Conservation (phyloP, 2,797 vertebrate species). For the Pogonophryne albipinna region DNA sequence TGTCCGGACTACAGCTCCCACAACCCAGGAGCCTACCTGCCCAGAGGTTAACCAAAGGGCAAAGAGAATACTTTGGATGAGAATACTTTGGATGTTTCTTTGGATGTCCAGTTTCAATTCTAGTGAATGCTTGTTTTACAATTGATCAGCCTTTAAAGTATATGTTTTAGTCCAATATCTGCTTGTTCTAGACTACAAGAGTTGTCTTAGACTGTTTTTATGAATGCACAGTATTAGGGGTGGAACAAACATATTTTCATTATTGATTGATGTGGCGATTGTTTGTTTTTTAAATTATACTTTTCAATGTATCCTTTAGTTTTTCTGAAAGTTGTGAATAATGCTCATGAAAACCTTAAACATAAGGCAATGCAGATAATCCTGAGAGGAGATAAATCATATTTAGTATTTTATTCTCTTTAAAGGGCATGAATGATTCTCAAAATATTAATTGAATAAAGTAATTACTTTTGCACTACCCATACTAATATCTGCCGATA, state of each 20-base stretch:
- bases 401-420: no score
- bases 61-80: background rate
- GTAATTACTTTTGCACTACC: no score
- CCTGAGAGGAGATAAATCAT: background rate
- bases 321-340: slow-evolving; percentile 7
- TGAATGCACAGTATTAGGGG: background rate
- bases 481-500: no score
- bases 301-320: background rate
- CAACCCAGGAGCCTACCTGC: slow-evolving; percentile 89
- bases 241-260: background rate
- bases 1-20: slow-evolving; percentile 97
- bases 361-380: background rate
- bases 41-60: slow-evolving; percentile 85
- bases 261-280: background rate
- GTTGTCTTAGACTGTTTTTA: slow-evolving; percentile 11
- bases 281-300: background rate
- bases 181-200: slow-evolving; percentile 20
- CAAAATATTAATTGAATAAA: no score
- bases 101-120: background rate
- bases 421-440: no score
- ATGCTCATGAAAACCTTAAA: background rate
- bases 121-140: background rate
- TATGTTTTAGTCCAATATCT: slow-evolving; percentile 13
- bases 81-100: background rate
- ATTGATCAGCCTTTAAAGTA: background rate